A percentile compares a stretch with the other conserved stretches of the same genome.
These are phyloP conservation scores for Sphecodes monilicornis DNA, from an alignment of 2,888 invertebrate genomes.

Conservation along the genomic window DNA sequence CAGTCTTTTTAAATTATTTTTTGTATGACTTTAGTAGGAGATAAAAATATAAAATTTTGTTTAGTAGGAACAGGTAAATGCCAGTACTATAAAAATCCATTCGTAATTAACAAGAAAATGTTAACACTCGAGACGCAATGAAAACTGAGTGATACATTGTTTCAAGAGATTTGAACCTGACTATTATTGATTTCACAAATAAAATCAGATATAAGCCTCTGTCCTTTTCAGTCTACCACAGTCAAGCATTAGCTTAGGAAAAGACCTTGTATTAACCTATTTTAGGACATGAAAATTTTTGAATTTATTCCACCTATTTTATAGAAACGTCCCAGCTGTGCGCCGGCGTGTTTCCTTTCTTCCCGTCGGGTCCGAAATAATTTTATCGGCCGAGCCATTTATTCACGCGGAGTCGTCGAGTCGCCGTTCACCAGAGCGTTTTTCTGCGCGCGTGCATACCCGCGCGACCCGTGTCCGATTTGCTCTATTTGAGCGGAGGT, in stretches of 20 bases:
- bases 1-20: too few species aligned
- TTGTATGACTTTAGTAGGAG: not conserved
- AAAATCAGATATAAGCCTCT: not conserved
- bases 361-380: conserved; percentile 67
- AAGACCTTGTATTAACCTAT: not conserved
- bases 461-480: conserved; percentile 45
- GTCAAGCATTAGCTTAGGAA: not conserved
- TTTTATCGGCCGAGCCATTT: conserved; percentile 64
- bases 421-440: conserved; percentile 33
- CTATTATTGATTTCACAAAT: too few species aligned
- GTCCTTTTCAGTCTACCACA: not conserved
- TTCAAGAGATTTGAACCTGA: too few species aligned
- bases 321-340: not conserved
- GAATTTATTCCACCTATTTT: not conserved
- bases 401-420: conserved; percentile 47
- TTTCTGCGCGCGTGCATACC: conserved; percentile 32
- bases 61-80: not conserved
- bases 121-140: too few species aligned
- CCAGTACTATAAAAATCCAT: not conserved
- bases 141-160: too few species aligned
- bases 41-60: not conserved
- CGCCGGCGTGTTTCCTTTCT: not conserved
- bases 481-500: conserved; percentile 68
- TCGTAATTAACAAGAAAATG: too few species aligned
- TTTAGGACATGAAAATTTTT: not conserved